Base-by-base conservation (phyloP, 2,113 vertebrate genomes). In the Xiphophorus maculatus region DNA sequence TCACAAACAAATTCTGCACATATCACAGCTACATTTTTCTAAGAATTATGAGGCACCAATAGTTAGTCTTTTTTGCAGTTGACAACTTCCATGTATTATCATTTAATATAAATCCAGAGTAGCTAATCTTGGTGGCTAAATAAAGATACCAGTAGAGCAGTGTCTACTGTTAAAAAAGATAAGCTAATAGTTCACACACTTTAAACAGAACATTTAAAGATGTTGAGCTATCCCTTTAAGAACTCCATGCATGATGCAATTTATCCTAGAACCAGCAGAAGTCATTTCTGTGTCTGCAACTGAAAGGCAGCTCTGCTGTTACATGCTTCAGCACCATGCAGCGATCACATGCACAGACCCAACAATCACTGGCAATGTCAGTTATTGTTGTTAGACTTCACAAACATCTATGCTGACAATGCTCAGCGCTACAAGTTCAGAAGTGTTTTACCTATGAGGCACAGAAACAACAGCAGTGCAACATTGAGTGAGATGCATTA, bases 361-460 rank as follows among this genome's bases (percentile, higher is more conserved):
- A 19, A 48, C 44, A 65, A 32, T 74, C 25, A 28, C 51, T 58
- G 44, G 48, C 32, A 65, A 28, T 44, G 35, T 27, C 61, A 28
- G 63, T 58, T 30, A 66, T 54, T 66, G 73, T 66, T 17, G 44
- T 66, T 54, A 40, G 48, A 74, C 33, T 67, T 40, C 51, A 67
- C 51, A n/a, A 60, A 27, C 60, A 65, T 9, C 17, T 28, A 29
- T 29, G 48, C 73, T 37, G 30, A 27, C 30, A 37, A 29, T 29
- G 32, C 19, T 74, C 63, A 22, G 14, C 25, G 73, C 44, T 63
- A 66, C 72, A 58, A 37, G 30, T 60, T 35, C 48, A 40, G 32
- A 28, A n/a, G 13, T 65, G 9, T 66, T 66, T 35, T 74, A 15
- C 30, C 48, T 66, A 64, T 35, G 19, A 37, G 51, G 4, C 27